These are phyloP conservation scores for Natator depressus DNA, from an alignment of 2,113 vertebrate genomes.

Conservation along the genomic window DNA sequence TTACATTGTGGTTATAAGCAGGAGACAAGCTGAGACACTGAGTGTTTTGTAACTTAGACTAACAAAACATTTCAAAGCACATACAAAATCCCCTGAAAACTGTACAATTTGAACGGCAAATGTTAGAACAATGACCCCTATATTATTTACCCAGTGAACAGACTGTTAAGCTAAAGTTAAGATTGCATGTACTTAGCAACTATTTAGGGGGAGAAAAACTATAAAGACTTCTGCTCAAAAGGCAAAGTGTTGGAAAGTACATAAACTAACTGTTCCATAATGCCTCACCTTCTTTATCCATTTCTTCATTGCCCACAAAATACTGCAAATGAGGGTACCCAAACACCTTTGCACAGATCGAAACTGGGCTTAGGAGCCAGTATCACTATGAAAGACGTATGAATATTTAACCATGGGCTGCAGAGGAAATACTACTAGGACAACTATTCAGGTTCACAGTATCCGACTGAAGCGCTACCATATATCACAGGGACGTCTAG, in stretches of 20 bases:
- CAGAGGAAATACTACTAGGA: neutral
- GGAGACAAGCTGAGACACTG: neutral
- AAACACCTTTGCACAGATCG: rapidly evolving
- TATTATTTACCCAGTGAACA: neutral
- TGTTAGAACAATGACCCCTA: neutral
- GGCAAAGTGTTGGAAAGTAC: neutral
- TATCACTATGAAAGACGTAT: neutral
- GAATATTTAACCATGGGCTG: too few relatives aligned
- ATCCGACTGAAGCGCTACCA: neutral
- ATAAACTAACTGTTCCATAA: slow-evolving; percentile 3
- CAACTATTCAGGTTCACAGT: neutral
- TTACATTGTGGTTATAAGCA: neutral
- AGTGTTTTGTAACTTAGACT: neutral
- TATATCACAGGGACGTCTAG: neutral
- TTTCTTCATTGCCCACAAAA: neutral
- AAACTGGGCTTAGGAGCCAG: neutral
- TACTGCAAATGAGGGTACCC: neutral
- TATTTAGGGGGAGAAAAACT: neutral
- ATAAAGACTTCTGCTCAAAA: neutral
- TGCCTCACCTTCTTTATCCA: neutral
- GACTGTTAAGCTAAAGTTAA: neutral
- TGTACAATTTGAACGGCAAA: neutral
- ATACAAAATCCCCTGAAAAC: neutral
- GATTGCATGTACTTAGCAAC: neutral
- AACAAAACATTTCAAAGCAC: neutral